phyloP scores from a whole-genome alignment of 2,113 vertebrate species.

The Oreotrochilus melanogaster region DNA sequence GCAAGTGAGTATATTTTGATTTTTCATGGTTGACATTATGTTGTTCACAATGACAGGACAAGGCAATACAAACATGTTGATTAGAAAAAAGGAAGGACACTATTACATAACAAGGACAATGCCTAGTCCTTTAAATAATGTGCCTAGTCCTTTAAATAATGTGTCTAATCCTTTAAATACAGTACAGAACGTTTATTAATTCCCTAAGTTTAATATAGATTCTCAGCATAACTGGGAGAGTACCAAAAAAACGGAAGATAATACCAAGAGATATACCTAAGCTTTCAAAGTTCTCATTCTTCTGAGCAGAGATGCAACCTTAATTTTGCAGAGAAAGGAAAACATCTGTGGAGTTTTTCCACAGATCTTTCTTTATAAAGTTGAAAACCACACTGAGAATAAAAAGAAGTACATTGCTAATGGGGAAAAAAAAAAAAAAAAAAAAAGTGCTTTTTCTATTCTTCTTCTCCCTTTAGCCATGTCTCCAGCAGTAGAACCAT shows the following conservation, averaged over 20 bases:
- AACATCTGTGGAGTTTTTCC: not conserved
- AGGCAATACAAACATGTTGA: not conserved
- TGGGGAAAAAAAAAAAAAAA: no score
- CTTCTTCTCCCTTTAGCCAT: not conserved
- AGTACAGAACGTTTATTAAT: not conserved
- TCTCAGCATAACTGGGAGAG: not conserved
- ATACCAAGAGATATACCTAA: not conserved
- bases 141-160: not conserved
- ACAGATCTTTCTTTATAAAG: not conserved
- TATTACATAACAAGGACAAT: not conserved
- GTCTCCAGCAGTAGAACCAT: not conserved
- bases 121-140: not conserved
- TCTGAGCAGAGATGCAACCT: not conserved
- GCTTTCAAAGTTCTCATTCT: not conserved
- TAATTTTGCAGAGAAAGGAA: not conserved
- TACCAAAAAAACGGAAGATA: not conserved
- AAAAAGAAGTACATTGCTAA: not conserved
- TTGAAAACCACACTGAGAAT: not conserved
- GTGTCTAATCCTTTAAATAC: not conserved
- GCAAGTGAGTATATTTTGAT: not conserved
- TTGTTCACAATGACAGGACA: not conserved
- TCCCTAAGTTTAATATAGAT: not conserved
- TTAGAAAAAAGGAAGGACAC: not conserved
- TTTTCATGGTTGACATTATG: not conserved
- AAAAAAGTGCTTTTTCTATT: not conserved